Conservation (phyloP, 2,888 invertebrate species). For the Sisyra terminalis region DNA sequence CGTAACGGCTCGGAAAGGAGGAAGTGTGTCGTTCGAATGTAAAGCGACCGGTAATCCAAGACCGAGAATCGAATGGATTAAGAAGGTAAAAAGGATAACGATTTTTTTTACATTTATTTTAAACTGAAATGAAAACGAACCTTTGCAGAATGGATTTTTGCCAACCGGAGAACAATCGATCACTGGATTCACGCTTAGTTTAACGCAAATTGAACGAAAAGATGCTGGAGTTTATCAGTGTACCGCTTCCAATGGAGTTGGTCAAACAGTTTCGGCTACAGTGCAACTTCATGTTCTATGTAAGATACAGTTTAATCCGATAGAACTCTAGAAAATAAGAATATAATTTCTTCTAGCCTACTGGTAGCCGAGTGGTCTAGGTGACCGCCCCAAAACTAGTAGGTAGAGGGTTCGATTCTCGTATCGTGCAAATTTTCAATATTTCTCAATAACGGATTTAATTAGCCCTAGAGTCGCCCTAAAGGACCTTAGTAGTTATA, state of each 20-base stretch:
- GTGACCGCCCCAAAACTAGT: too few species aligned
- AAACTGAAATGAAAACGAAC: not conserved
- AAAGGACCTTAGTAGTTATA: too few species aligned
- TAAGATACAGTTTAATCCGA: conserved; percentile 16
- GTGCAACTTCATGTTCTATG: conserved; percentile 26
- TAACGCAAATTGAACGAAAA: conserved; percentile 24
- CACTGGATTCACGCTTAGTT: conserved; percentile 24
- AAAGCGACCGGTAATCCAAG: conserved; percentile 29
- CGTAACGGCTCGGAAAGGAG: conserved; percentile 25
- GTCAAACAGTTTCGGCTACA: conserved; percentile 26
- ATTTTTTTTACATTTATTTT: not conserved
- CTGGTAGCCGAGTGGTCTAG: too few species aligned
- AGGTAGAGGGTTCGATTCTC: too few species aligned
- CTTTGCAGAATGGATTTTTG: conserved; percentile 23
- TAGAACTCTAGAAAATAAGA: not conserved
- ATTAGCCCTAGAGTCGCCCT: too few species aligned
- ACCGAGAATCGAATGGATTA: conserved; percentile 31
- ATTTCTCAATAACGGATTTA: too few species aligned
- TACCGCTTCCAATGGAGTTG: conserved; percentile 30
- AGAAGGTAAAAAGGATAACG: conserved; percentile 19
- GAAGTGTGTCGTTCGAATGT: conserved; percentile 29
- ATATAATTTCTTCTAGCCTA: too few species aligned
- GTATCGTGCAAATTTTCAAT: too few species aligned
- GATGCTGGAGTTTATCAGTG: conserved; percentile 33
- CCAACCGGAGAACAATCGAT: conserved; percentile 26